Evolutionary conservation across 2,888 invertebrate species (phyloP), one percentile per base, ranked within the genome.

Genomic region (Branchipolynoe longqiensis): DNA sequence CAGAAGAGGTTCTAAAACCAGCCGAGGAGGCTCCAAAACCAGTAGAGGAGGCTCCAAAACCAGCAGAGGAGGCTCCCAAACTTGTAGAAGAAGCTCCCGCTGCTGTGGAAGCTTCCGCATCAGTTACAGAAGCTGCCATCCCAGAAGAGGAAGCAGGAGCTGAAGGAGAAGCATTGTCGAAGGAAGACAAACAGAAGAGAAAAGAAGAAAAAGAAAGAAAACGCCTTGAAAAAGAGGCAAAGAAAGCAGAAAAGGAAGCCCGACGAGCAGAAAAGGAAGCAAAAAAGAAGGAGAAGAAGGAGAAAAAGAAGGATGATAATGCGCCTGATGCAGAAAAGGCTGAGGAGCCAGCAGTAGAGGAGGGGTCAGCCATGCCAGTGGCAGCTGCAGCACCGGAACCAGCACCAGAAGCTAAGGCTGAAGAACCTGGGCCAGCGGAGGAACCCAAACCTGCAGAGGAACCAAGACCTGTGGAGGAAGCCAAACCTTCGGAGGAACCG

Each of bases 371-470:
- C 14, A 48, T 48, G 18, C 8, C 48, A 48, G 48, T 48, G 8
- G 48, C 8, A 48, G 48, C 48, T 18, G 8, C 48, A 12, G 48
- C 48, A 12, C 36, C 1, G 12, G 33, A 1, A 33, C 31, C 64
- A 31, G 33, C 64, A 31, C 6, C 33, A 6, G 69, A 2, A 38
- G 69, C 25, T 22, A 38, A 18, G 6, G 36, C 33, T 8, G 48
- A 8, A 36, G 69, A 69, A 38, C 69, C 69, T 22, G 38, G 33
- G 38, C 0, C 69, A 22, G 38, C 18, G 33, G 12, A 33, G 41
- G 48, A 41, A 78, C 48, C 78, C 3, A 62, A n/a, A n/a, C n/a
- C 64, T 64, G 73, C 1, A 3, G 73, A 73, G 41, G 73, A 36
- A 69, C 73, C 36, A 73, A 62, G 28, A 31, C 64, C 64, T 18